phyloP scores from a whole-genome alignment of 2,797 vertebrate species.

The Valencia hispanica region DNA sequence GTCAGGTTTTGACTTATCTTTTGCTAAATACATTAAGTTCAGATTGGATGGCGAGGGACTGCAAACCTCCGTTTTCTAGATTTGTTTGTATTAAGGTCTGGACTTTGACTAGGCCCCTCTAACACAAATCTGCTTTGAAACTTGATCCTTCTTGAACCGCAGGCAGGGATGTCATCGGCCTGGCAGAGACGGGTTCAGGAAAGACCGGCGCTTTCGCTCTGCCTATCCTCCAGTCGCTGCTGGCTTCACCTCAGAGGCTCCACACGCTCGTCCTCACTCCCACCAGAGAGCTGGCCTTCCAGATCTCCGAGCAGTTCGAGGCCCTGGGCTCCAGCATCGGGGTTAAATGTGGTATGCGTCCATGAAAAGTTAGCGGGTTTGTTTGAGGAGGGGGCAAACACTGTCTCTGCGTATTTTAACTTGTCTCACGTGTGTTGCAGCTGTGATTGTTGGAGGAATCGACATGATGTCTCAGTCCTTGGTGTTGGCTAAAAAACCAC shows the following conservation, averaged over 20 bases:
- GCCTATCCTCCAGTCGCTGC: slow-evolving; percentile 92
- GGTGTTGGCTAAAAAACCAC: slow-evolving; percentile 96
- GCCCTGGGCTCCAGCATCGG: slow-evolving; percentile 97
- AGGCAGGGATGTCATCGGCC: slow-evolving; percentile 95
- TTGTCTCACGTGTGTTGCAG: slow-evolving; percentile 73
- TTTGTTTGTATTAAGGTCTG: background rate
- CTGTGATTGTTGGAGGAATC: slow-evolving; percentile 95
- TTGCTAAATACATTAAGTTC: background rate
- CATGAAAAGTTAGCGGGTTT: background rate
- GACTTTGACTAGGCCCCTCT: background rate
- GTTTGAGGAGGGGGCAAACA: background rate
- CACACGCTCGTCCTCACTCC: slow-evolving; percentile 96
- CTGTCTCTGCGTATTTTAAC: background rate
- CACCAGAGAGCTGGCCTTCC: slow-evolving; percentile 95
- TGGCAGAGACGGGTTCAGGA: slow-evolving; percentile 97
- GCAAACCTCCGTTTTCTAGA: background rate
- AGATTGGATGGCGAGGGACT: background rate
- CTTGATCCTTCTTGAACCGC: slow-evolving; percentile 4
- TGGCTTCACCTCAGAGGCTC: slow-evolving; percentile 89
- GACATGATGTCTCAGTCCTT: slow-evolving; percentile 98
- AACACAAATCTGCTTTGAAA: background rate
- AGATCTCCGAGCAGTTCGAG: slow-evolving; percentile 97
- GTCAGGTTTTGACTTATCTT: background rate
- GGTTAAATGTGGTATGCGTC: slow-evolving; percentile 87
- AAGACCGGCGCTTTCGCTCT: slow-evolving; percentile 97